These are phyloP conservation scores for Mirza zaza DNA, from an alignment of 2,113 vertebrate species.

Conservation along the genomic window DNA sequence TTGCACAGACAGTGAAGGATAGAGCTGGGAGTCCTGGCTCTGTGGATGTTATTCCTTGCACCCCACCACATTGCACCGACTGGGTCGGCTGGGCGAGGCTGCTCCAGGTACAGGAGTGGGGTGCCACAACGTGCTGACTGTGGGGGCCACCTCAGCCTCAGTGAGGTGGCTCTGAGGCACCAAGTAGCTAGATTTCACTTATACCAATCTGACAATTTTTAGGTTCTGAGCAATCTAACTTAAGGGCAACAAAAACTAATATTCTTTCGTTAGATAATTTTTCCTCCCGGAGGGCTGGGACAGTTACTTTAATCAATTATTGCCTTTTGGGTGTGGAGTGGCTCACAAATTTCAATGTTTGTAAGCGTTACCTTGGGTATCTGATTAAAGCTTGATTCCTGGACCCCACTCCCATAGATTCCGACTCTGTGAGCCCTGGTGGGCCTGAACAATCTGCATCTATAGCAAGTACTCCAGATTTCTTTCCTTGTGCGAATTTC, in stretches of 20 bases:
- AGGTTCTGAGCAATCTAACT: neutral
- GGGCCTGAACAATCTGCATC: neutral
- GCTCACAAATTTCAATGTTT: neutral
- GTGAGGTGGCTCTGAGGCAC: neutral
- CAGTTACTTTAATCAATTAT: neutral
- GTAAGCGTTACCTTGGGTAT: neutral
- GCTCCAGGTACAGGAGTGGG: neutral
- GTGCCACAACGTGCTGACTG: neutral
- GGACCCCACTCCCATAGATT: neutral
- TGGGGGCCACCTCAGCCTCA: neutral
- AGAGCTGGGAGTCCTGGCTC: neutral
- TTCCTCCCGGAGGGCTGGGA: neutral
- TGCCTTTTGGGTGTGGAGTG: neutral
- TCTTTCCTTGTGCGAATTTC: no score
- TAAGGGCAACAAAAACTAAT: neutral
- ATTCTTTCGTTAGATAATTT: neutral
- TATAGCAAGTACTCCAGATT: neutral
- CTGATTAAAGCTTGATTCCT: neutral
- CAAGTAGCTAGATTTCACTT: neutral
- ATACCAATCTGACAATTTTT: neutral
- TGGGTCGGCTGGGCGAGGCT: neutral
- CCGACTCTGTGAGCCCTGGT: neutral
- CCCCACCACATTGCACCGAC: no score
- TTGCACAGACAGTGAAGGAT: neutral
- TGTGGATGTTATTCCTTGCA: neutral